Conservation (phyloP, 2,888 invertebrate species). For the Euphydryas editha region DNA sequence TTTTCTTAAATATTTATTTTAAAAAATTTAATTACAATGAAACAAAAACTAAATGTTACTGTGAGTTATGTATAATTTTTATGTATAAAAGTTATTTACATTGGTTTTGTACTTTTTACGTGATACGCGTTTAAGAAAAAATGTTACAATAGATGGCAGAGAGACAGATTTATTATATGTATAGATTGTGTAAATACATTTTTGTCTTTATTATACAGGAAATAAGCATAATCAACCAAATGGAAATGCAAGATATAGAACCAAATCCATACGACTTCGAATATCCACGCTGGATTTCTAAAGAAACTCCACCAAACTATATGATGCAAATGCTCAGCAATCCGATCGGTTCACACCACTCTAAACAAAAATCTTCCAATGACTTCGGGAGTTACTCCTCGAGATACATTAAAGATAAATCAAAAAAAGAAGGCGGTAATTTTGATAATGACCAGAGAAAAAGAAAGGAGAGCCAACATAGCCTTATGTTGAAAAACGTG, state of each 20-base stretch:
- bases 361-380: background rate
- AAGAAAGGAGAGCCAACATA: background rate
- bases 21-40: no score
- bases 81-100: no score
- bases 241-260: slow-evolving; percentile 18
- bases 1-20: no score
- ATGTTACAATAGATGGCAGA: no score
- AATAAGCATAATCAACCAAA: slow-evolving; percentile 29
- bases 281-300: slow-evolving; percentile 18
- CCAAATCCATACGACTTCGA: slow-evolving; percentile 10
- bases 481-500: background rate
- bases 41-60: no score
- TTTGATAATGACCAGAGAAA: background rate
- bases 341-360: background rate
- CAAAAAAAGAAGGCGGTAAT: background rate
- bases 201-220: slow-evolving; percentile 22
- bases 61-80: no score
- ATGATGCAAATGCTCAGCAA: slow-evolving; percentile 6
- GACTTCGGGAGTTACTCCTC: background rate
- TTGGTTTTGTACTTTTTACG: no score
- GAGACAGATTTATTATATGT: no score
- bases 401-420: background rate
- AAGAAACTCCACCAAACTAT: slow-evolving; percentile 17
- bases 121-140: no score
- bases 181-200: background rate